Evolutionary conservation across 2,888 invertebrate genomes (phyloP).

Genomic region (Patella ulyssiponensis): DNA sequence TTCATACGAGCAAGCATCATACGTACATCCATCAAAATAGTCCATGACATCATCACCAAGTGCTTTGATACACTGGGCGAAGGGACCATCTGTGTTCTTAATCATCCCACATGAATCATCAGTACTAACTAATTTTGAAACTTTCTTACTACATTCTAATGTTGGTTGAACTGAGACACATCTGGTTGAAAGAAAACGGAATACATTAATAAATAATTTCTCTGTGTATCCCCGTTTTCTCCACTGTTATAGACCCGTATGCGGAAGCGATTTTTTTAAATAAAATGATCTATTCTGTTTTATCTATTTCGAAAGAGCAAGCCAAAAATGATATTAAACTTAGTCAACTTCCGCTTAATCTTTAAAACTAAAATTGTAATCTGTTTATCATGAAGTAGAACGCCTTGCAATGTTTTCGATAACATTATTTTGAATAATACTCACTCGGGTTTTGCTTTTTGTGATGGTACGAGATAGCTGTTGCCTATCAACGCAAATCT

Average conservation of each 20-base stretch:
- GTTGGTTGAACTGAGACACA: constrained; percentile 18
- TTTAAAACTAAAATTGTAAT: too few species aligned
- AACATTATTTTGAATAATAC: neutral
- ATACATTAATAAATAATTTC: too few species aligned
- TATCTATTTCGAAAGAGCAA: too few species aligned
- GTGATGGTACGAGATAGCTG: constrained; percentile 37
- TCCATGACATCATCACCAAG: constrained; percentile 26
- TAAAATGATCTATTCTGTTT: too few species aligned
- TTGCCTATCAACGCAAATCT: constrained; percentile 35
- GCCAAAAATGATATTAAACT: too few species aligned
- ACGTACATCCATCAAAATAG: constrained; percentile 35
- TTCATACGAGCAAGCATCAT: constrained; percentile 37
- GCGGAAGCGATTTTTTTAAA: too few species aligned
- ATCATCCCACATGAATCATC: constrained; percentile 33
- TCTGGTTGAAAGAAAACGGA: neutral
- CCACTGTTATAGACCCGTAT: too few species aligned
- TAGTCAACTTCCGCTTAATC: too few species aligned
- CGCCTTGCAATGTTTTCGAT: too few species aligned
- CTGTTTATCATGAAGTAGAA: too few species aligned
- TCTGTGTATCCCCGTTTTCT: too few species aligned
- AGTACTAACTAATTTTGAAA: constrained; percentile 10
- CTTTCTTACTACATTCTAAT: constrained; percentile 22
- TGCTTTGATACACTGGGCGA: constrained; percentile 31
- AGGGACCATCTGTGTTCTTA: constrained; percentile 29
- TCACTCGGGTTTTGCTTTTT: neutral